These are phyloP conservation scores for Mythimna pallens DNA, from an alignment of 2,888 invertebrate species.

Conservation along the genomic window DNA sequence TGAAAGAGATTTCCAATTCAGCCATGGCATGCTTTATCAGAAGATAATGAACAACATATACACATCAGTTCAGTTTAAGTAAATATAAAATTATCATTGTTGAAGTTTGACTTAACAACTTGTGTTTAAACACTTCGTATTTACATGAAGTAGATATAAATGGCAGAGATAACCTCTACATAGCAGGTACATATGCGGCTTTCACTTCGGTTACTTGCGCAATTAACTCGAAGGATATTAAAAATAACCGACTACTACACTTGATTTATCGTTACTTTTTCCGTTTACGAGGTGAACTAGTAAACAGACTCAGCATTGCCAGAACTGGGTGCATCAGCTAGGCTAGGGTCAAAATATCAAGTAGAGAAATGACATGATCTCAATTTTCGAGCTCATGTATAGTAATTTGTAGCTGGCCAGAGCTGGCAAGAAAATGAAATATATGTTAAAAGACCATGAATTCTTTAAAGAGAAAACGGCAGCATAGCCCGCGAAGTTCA, in stretches of 20 bases:
- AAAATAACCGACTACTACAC: conserved; percentile 26
- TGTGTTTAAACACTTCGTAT: conserved; percentile 27
- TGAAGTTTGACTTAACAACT: conserved; percentile 4
- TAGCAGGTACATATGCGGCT: conserved; percentile 33
- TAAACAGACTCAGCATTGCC: background rate
- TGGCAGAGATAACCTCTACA: conserved; percentile 47
- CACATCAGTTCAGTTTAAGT: background rate
- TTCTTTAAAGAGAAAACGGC: no score
- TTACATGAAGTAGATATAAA: conserved; percentile 45
- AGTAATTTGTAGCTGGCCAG: no score
- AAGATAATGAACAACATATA: background rate
- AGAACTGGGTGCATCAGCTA: no score
- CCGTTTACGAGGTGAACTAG: conserved; percentile 39
- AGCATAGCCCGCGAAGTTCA: no score
- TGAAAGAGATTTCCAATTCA: background rate
- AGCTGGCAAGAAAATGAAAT: no score
- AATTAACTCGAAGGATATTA: conserved; percentile 51
- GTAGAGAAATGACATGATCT: no score
- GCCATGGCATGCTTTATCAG: no score
- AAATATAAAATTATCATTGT: conserved; percentile 34
- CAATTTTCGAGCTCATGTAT: no score
- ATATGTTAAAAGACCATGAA: no score
- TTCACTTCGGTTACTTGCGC: conserved; percentile 40
- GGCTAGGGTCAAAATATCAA: no score
- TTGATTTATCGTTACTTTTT: conserved; percentile 35